Base-by-base conservation (phyloP, 2,113 vertebrate species). In the Pungitius pungitius region DNA sequence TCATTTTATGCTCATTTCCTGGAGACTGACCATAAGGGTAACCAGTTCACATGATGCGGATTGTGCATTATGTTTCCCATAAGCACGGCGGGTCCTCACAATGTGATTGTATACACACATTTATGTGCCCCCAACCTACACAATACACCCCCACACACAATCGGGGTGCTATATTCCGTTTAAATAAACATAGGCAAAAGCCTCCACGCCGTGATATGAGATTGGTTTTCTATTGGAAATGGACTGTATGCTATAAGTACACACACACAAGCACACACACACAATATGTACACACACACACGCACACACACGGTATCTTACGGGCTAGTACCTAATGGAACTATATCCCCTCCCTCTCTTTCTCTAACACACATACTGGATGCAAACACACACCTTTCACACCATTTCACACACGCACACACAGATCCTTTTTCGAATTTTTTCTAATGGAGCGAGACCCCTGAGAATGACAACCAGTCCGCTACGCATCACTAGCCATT, bases 401-500 rank as follows among this genome's bases (percentile, higher is more conserved):
- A 70, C 0, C 39, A 55, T 35, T 6, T 6, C 18, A 30, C 40
- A 58, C 71, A 55, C 39, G 49, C 42, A 64, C 20, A 47, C 57
- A 62, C 47, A 35, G 27, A 43, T 26, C 61, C 76, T 26, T 81
- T 81, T 88, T 71, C 81, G 88, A 69, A 35, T 60, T 60, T 71
- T 61, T 59, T 85, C 82, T 90, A 88, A 91, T 88, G 81, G 90
- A 90, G 84, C 76, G 3, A 61, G 78, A 84, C 86, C 85, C 79
- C 55, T 66, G 80, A 87, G 83, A 90, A 85, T 86, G 86, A 90
- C 90, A 87, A 85, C 82, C 81, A 82, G 71, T 68, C 83, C 40
- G 78, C 78, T 85, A 90, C 77, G 84, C 87, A 85, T 90, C 84
- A 87, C 59, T 75, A 84, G 66, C 39, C 82, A 90, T 88, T 88